A percentile compares a stretch with the other conserved stretches of the same genome.
phyloP scores from a whole-genome alignment of 2,888 invertebrate genomes.

The Adela reaumurella region DNA sequence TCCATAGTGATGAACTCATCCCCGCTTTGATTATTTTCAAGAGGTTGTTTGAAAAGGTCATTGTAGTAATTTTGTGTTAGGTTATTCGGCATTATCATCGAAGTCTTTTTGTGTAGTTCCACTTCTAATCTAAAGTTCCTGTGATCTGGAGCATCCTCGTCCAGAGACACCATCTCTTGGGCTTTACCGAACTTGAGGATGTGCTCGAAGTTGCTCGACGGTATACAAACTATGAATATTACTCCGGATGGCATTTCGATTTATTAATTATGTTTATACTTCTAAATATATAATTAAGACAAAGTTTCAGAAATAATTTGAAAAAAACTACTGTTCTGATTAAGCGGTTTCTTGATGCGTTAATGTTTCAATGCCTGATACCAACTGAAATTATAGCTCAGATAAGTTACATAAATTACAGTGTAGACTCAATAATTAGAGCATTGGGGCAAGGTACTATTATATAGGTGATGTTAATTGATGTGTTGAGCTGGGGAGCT shows the following conservation, averaged over 20 bases:
- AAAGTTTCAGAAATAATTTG: too few species aligned
- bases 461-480: too few species aligned
- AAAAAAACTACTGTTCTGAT: too few species aligned
- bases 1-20: conserved; percentile 64
- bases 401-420: neutral
- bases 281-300: too few species aligned
- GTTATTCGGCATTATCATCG: conserved; percentile 36
- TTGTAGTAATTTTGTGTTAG: conserved; percentile 37
- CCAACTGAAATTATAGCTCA: too few species aligned
- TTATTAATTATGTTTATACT: too few species aligned
- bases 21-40: conserved; percentile 38
- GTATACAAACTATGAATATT: conserved; percentile 66
- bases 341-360: too few species aligned
- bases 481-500: too few species aligned
- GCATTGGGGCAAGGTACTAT: too few species aligned
- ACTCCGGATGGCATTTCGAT: conserved; percentile 57
- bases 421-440: neutral
- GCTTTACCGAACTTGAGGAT: conserved; percentile 51
- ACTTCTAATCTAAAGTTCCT: conserved; percentile 26
- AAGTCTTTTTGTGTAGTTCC: conserved; percentile 35
- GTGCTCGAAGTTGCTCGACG: conserved; percentile 65
- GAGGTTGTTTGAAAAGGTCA: conserved; percentile 26
- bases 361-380: too few species aligned
- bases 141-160: conserved; percentile 13
- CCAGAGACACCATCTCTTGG: conserved; percentile 24